Conservation (phyloP, 2,888 invertebrate genomes). For the Coremacera marginata region DNA sequence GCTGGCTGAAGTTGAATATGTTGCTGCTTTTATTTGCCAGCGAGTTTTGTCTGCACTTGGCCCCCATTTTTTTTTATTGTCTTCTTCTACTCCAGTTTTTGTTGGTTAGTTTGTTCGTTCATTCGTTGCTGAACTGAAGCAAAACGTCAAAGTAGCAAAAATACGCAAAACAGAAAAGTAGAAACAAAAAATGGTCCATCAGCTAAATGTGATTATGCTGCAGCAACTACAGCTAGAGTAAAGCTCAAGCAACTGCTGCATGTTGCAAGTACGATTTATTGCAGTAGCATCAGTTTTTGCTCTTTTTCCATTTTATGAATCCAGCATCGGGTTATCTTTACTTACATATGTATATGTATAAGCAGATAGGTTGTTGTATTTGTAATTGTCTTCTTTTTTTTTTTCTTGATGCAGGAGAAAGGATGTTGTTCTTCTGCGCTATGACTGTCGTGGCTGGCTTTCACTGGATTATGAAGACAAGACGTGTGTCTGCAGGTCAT, state of each 20-base stretch:
- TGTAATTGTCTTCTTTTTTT: background rate
- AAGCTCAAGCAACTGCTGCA: conserved; percentile 5
- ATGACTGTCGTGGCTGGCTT: conserved; percentile 2
- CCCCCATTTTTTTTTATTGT: conserved; percentile 33
- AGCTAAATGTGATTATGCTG: conserved; percentile 20
- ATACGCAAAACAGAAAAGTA: background rate
- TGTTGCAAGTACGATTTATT: conserved; percentile 32
- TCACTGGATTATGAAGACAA: conserved; percentile 20
- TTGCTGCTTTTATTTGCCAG: conserved; percentile 12
- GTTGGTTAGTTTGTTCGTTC: background rate
- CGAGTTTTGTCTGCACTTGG: conserved; percentile 42
- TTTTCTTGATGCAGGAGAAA: background rate
- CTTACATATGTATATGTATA: background rate
- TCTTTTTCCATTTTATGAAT: background rate
- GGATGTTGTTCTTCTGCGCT: background rate
- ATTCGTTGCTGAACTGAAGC: conserved; percentile 25
- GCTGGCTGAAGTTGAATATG: conserved; percentile 1
- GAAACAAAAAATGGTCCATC: conserved; percentile 20
- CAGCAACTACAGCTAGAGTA: conserved; percentile 17
- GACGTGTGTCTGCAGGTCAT: conserved; percentile 16
- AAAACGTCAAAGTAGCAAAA: conserved; percentile 10
- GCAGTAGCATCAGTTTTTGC: conserved; percentile 12
- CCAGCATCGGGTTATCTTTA: background rate
- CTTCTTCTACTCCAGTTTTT: background rate
- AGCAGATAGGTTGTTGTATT: background rate